A percentile compares a stretch with the other conserved stretches of the same genome.
Conservation (phyloP, 2,888 invertebrate genomes). For the Gandaritis pyraliata region DNA sequence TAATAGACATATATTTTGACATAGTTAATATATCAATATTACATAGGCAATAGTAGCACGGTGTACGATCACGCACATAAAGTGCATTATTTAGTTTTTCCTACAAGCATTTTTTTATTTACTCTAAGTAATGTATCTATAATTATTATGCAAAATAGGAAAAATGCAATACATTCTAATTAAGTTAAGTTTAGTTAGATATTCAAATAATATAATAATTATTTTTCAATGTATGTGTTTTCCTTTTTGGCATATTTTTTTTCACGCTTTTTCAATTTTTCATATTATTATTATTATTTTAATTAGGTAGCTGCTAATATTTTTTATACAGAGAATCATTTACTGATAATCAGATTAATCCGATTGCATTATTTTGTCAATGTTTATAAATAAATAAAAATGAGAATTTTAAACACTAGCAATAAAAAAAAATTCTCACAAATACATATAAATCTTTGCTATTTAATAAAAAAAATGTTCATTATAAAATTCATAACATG, state of each 20-base stretch:
- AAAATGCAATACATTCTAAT: slow-evolving; percentile 76
- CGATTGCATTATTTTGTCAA: slow-evolving; percentile 16
- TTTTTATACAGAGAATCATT: slow-evolving; percentile 9
- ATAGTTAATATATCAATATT: slow-evolving; percentile 36
- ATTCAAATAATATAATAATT: slow-evolving; percentile 56
- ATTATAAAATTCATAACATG: slow-evolving; percentile 34
- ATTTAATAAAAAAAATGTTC: slow-evolving; percentile 21
- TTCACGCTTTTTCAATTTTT: slow-evolving; percentile 43
- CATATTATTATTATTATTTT: not conserved
- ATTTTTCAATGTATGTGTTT: slow-evolving; percentile 37
- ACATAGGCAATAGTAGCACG: slow-evolving; percentile 35
- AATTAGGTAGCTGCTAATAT: slow-evolving; percentile 12
- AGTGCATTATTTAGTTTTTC: slow-evolving; percentile 58
- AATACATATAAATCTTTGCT: slow-evolving; percentile 16
- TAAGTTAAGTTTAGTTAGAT: slow-evolving; percentile 70
- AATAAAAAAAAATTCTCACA: slow-evolving; percentile 15
- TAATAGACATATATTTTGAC: slow-evolving; percentile 34
- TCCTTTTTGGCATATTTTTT: slow-evolving; percentile 47
- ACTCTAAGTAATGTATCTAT: slow-evolving; percentile 52
- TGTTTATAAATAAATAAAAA: slow-evolving; percentile 19
- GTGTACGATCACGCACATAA: slow-evolving; percentile 53
- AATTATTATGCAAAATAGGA: slow-evolving; percentile 56
- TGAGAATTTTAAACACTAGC: slow-evolving; percentile 8
- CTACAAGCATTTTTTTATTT: slow-evolving; percentile 56
- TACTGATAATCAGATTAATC: slow-evolving; percentile 11